These are phyloP conservation scores for Spea hammondii DNA, from an alignment of 2,797 vertebrate species.

Conservation along the genomic window DNA sequence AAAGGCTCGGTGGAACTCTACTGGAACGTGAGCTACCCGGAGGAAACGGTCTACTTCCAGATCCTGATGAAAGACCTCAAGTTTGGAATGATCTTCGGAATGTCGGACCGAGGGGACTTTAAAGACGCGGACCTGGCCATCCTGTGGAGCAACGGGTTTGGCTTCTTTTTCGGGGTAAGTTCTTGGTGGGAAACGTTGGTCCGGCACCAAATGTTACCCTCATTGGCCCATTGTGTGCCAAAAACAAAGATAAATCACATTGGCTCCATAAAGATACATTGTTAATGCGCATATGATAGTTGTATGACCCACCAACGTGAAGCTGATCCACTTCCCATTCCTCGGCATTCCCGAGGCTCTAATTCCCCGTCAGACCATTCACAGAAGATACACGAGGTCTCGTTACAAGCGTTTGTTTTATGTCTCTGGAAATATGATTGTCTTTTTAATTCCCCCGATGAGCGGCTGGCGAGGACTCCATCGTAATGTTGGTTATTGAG, in stretches of 20 bases:
- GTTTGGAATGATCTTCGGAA: conserved; percentile 84
- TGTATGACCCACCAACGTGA: too few relatives aligned
- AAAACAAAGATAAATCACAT: too few relatives aligned
- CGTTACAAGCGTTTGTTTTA: too few relatives aligned
- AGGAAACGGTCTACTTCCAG: conserved; percentile 76
- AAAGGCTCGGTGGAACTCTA: conserved; percentile 76
- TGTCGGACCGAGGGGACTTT: conserved; percentile 87
- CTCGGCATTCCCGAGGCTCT: too few relatives aligned
- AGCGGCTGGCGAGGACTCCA: background rate
- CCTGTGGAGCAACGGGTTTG: conserved; percentile 81
- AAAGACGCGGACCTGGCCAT: conserved; percentile 83
- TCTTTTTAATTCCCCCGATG: background rate
- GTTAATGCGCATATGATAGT: too few relatives aligned
- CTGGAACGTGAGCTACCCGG: conserved; percentile 87
- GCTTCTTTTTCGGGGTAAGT: conserved; percentile 77
- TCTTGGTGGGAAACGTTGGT: background rate
- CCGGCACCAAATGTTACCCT: too few relatives aligned
- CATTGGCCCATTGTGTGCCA: too few relatives aligned
- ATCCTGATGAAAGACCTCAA: conserved; percentile 68
- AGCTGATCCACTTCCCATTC: too few relatives aligned
- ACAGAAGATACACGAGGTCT: too few relatives aligned
- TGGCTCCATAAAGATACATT: too few relatives aligned
- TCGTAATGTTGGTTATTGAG: background rate
- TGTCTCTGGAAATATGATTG: background rate
- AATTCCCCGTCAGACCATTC: too few relatives aligned